phyloP scores from a whole-genome alignment of 2,113 vertebrate genomes.

The Pygoscelis antarcticus region DNA sequence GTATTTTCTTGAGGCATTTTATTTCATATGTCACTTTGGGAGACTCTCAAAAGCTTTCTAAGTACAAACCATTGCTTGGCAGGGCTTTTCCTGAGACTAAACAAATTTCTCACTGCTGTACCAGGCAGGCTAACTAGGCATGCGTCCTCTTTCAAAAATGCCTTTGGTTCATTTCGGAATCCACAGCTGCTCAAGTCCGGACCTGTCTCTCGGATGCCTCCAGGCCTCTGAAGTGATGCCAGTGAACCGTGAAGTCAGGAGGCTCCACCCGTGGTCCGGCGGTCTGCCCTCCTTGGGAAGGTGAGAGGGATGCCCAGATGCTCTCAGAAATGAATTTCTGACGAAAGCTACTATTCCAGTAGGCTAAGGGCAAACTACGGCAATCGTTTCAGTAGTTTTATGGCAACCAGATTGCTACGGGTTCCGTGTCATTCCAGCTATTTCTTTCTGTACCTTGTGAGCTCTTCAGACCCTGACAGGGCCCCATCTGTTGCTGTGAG shows the following conservation, averaged over 20 bases:
- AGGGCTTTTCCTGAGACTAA: not conserved
- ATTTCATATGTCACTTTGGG: not conserved
- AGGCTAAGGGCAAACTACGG: no score
- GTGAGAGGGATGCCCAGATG: not conserved
- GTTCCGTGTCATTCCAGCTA: fast-evolving
- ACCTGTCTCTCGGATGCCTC: not conserved
- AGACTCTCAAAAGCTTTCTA: not conserved
- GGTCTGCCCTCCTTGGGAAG: not conserved
- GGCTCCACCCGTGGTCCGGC: not conserved
- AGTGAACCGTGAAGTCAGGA: not conserved
- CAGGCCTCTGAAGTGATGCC: not conserved
- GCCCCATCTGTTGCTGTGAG: not conserved
- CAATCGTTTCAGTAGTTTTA: not conserved
- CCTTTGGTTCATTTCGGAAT: not conserved
- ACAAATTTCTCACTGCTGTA: not conserved
- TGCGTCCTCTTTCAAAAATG: not conserved
- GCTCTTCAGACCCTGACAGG: not conserved
- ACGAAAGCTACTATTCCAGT: fast-evolving
- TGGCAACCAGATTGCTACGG: fast-evolving
- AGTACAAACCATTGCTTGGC: not conserved
- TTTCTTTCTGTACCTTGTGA: not conserved
- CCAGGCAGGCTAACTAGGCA: not conserved
- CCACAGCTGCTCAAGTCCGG: not conserved
- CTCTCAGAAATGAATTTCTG: not conserved
- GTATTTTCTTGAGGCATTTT: not conserved